phyloP scores from a whole-genome alignment of 2,113 vertebrate species.

The Aspidoscelis tigris region DNA sequence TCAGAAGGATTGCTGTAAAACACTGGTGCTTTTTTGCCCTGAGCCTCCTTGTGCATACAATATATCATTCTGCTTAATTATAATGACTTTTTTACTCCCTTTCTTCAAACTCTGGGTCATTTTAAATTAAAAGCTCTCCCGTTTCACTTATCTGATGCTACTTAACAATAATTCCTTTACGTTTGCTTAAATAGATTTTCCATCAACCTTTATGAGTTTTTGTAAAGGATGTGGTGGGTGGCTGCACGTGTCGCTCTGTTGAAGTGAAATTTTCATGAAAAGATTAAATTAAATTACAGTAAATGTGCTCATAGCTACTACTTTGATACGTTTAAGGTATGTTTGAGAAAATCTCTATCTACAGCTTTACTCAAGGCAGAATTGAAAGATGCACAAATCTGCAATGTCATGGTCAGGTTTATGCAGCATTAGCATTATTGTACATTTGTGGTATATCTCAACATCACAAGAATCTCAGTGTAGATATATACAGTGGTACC shows the following conservation, averaged over 20 bases:
- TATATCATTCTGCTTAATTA: conserved; percentile 43
- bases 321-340: background rate
- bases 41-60: background rate
- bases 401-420: background rate
- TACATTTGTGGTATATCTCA: background rate
- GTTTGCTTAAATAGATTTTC: background rate
- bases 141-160: conserved; percentile 27
- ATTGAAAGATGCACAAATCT: background rate
- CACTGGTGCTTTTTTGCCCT: conserved; percentile 17
- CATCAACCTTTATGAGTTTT: background rate
- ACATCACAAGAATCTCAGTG: background rate
- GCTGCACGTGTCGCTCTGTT: background rate
- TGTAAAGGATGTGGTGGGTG: background rate
- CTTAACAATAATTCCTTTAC: conserved; percentile 9
- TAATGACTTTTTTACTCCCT: background rate
- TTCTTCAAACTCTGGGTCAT: background rate
- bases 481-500: background rate
- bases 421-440: background rate
- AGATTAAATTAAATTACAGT: background rate
- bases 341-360: rapidly evolving
- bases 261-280: conserved; percentile 2
- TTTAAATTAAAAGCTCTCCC: conserved; percentile 37
- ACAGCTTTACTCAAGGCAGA: rapidly evolving
- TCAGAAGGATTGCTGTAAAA: conserved; percentile 48
- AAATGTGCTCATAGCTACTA: rapidly evolving